Evolutionary conservation across 2,113 vertebrate genomes (phyloP).

Genomic region (Leucopternis melanops): DNA sequence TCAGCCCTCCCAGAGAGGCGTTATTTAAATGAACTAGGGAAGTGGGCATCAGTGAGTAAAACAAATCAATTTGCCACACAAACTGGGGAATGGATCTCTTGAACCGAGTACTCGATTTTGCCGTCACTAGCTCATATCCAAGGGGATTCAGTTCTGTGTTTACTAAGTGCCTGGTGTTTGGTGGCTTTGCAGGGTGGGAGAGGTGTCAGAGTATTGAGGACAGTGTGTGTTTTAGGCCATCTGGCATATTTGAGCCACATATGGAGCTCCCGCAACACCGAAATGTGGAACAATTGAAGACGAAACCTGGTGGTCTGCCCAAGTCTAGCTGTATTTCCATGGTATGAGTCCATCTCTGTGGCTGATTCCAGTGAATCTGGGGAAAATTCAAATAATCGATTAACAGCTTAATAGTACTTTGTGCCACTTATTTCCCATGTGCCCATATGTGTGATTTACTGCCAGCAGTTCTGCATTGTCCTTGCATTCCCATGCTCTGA

Average conservation of each 20-base stretch:
- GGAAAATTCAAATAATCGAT: background rate
- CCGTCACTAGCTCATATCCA: background rate
- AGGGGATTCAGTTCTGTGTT: background rate
- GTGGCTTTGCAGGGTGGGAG: background rate
- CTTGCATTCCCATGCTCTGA: background rate
- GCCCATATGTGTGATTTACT: background rate
- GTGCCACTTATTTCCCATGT: background rate
- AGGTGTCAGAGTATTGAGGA: constrained; percentile 19
- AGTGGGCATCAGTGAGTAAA: constrained; percentile 14
- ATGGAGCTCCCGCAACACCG: background rate
- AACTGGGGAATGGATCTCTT: background rate
- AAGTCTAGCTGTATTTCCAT: background rate
- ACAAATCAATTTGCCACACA: background rate
- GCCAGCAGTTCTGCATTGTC: background rate
- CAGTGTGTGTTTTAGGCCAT: constrained; percentile 15
- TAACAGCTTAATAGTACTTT: background rate
- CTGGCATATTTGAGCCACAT: constrained; percentile 20
- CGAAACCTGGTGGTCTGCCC: background rate
- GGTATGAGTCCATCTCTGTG: background rate
- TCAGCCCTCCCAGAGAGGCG: background rate
- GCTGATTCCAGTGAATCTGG: background rate
- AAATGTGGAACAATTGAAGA: background rate
- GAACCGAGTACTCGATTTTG: background rate
- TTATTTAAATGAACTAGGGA: constrained; percentile 13
- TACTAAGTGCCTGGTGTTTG: background rate